Conservation (phyloP, 2,888 invertebrate genomes). For the Dromius quadrimaculatus region DNA sequence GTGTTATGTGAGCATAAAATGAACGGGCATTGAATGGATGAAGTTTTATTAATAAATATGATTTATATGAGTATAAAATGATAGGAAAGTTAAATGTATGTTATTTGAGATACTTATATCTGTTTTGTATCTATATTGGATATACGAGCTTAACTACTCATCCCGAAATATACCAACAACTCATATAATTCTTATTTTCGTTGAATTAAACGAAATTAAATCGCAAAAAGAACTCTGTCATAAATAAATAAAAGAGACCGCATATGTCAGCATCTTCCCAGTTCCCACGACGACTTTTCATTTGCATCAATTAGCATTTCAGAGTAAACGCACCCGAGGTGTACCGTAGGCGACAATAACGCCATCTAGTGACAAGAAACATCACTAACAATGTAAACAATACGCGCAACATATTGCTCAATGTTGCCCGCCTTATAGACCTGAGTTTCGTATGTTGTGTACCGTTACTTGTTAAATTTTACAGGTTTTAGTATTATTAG, state of each 20-base stretch:
- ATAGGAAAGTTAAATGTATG: no score
- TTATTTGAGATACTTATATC: no score
- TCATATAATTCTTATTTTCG: no score
- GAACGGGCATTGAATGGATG: no score
- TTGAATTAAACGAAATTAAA: no score
- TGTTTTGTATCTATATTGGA: no score
- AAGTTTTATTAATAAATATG: no score
- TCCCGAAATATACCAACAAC: no score
- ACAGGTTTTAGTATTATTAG: not conserved
- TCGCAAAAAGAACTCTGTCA: no score
- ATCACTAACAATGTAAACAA: constrained; percentile 17
- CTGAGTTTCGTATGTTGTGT: not conserved
- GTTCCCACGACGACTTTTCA: constrained; percentile 36
- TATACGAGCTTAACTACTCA: no score
- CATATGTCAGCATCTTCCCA: not conserved
- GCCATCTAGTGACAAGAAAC: not conserved
- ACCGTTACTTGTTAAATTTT: not conserved
- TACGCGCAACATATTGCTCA: constrained; percentile 17
- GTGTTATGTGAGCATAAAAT: no score
- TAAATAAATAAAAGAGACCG: not conserved
- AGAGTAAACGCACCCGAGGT: constrained; percentile 48
- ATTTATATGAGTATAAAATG: no score
- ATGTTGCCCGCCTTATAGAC: not conserved
- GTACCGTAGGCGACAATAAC: constrained; percentile 1
- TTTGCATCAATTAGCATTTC: constrained; percentile 57